Base-by-base conservation (phyloP, 2,797 vertebrate genomes). In the Aulostomus chinensis region DNA sequence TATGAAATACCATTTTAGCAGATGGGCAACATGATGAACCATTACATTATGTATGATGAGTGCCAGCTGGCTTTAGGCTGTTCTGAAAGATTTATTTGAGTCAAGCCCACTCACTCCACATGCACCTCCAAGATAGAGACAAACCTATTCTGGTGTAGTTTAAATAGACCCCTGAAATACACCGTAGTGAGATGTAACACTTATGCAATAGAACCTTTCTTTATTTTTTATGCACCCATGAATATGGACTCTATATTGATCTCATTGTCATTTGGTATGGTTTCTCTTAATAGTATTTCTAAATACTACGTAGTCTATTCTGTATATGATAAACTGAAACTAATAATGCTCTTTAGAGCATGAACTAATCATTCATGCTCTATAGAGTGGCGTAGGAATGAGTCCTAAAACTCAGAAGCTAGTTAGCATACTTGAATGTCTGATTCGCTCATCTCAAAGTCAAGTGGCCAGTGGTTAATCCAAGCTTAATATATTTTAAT, bases 31-130 rank as follows among this genome's bases (percentile, higher is more conserved):
- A 64, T 12, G 69, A 76, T 75, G 77, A 85, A 78, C 59, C 67
- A 53, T 68, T 86, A 52, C 79, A 87, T 87, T 83, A 73, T 85
- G 79, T 71, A 86, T 83, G 73, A 71, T 54, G 62, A 75, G 76
- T 71, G 82, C 74, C 77, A 73, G 73, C 73, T 83, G 58, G 79
- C 85, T 85, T 81, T 56, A 82, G 82, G 83, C 77, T 43, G 54
- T 61, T 68, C 70, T 85, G 42, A 88, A 88, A 87, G 53, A 87
- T 87, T 83, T 67, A 85, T 85, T 85, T 71, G 56, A 71, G 68
- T 71, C 69, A 51, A 53, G 58, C 85, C 78, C 80, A 73, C 80
- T 83, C 79, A 76, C 56, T 76, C 60, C 69, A 50, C 73, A 53
- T 74, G 80, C 68, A 65, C 40, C 68, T 39, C 49, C 24, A 47